Percentiles rank a stretch among this genome's conserved stretches.
Conservation (phyloP, 2,113 vertebrate species). For the Aramus guarauna region DNA sequence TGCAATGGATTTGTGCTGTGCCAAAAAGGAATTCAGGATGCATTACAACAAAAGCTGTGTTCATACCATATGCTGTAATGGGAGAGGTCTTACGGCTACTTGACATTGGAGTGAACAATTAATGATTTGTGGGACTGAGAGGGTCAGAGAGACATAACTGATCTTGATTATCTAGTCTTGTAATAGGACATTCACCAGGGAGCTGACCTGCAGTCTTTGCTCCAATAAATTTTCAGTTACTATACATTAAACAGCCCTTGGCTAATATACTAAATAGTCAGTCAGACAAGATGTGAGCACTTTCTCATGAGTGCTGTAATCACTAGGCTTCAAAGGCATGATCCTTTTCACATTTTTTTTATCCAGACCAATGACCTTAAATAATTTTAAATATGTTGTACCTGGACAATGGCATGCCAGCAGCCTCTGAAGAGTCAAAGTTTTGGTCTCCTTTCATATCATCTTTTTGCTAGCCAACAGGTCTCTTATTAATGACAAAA, state of each 20-base stretch:
- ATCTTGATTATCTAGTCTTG: background rate
- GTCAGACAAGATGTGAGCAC: background rate
- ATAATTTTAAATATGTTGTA: background rate
- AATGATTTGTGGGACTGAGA: background rate
- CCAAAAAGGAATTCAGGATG: background rate
- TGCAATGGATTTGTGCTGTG: background rate
- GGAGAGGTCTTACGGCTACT: background rate
- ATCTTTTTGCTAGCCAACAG: background rate
- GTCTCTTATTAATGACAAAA: background rate
- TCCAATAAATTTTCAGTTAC: background rate
- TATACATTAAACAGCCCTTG: background rate
- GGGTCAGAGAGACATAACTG: background rate
- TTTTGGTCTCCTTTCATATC: background rate
- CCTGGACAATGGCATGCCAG: accelerated
- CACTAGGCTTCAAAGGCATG: background rate
- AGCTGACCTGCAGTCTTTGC: background rate
- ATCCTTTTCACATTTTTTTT: background rate
- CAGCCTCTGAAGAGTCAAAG: background rate
- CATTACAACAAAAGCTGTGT: background rate
- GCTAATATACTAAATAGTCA: background rate
- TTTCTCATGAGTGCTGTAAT: background rate
- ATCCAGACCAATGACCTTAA: background rate
- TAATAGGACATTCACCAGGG: background rate
- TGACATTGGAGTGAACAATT: background rate
- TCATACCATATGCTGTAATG: background rate